Evolutionary conservation across 2,888 invertebrate genomes (phyloP), one percentile per base, ranked within the genome.

Genomic region (Bibio marci): DNA sequence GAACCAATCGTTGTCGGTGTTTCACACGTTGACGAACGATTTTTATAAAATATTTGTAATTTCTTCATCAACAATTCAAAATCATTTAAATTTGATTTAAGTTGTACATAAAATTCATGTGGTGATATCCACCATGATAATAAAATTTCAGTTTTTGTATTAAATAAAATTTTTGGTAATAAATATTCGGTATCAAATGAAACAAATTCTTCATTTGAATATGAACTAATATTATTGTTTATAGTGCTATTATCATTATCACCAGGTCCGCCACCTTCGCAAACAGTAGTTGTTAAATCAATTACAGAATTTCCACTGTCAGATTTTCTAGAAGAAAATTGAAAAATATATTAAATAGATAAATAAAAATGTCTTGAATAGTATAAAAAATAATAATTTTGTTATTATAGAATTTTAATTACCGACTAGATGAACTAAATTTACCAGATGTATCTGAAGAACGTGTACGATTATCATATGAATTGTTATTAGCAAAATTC

Each of bases 41-140:
- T 69, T 45, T 67, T 69, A 52, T 83, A 83, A 18, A 70, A 59
- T 32, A 65, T 63, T 35, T 82, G 80, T 47, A 85, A 76, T 37
- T 72, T 69, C 43, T 71, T 68, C 76, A 83, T 78, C 67, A 82
- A 69, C 3, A 62, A 60, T 13, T 71, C 65, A 53, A 82, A 80
- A 46, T 73, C 69, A 2, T 57, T 52, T 48, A 67, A 63, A 5
- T 60, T 49, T 0, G 65, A 63, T 35, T 67, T 52, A 14, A 69
- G 59, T 48, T 76, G 76, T 0, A 73, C 70, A 57, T 72, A 80
- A 57, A 85, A 83, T 47, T 72, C 70, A 43, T 71, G 69, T 0
- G 83, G 83, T 43, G 76, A 76, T 39, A 75, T 70, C 52, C 81
- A 80, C 82, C 83, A 83, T 2, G 76, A 73, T 30, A 83, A 67